phyloP scores from a whole-genome alignment of 1,140 invertebrate genomes.

The Bombus cullumanus region DNA sequence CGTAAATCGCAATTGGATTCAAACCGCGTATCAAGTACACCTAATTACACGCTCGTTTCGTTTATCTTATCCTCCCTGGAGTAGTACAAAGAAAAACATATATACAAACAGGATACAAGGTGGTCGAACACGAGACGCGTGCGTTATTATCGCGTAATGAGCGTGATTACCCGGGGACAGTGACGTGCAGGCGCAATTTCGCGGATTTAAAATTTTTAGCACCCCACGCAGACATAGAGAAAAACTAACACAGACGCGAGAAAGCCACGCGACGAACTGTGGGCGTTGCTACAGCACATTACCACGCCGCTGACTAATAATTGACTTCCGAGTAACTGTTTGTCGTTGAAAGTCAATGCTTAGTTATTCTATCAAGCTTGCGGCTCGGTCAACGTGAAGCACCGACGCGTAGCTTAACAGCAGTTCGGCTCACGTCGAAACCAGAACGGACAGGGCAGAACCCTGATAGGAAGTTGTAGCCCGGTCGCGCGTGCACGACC shows the following conservation, averaged over 20 bases:
- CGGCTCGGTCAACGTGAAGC: not conserved
- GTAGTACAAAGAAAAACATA: not conserved
- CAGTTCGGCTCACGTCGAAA: constrained; percentile 14
- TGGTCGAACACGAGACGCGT: too few relatives aligned
- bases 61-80: not conserved
- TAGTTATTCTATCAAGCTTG: constrained; percentile 65
- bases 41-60: not conserved
- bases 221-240: too few relatives aligned
- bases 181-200: constrained; percentile 17
- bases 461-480: not conserved
- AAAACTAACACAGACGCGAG: not conserved
- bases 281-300: not conserved
- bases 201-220: constrained; percentile 30
- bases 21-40: not conserved
- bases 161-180: not conserved
- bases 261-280: not conserved
- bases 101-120: not conserved
- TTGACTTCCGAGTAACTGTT: constrained; percentile 46
- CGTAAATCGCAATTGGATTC: too few relatives aligned
- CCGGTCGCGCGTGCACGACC: not conserved
- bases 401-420: not conserved
- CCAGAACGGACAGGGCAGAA: not conserved
- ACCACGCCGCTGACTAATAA: constrained; percentile 18
- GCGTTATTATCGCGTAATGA: constrained; percentile 18
- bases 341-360: constrained; percentile 58